Base-by-base conservation (phyloP, 2,797 vertebrate genomes). In the Liparis tanakae region DNA sequence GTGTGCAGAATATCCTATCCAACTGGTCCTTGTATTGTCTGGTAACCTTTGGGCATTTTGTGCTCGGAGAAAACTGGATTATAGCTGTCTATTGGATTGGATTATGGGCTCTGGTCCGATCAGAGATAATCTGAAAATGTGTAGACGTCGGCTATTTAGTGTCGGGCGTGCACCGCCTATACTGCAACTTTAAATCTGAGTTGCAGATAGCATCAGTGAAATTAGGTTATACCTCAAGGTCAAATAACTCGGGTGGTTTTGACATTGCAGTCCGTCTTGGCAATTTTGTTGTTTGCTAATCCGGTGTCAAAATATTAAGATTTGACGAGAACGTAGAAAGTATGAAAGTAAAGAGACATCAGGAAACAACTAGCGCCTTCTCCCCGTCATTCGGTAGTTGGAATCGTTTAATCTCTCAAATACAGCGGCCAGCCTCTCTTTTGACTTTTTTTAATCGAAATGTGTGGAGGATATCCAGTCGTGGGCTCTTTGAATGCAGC, bases 101-200 rank as follows among this genome's bases (percentile, higher is more conserved):
- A 90, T 90, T 89, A 88, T 79, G 46, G 53, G 55, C 70, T 78
- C 73, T 59, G 44, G 72, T 66, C 72, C 72, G 74, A 85, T 83
- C 73, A 68, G 73, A 76, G 76, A 80, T 89, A 89, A 89, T 90
- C 86, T 85, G 58, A 64, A 86, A 87, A 89, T 82, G 74, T 87
- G 79, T 82, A 72, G 68, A 80, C 76, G 73, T 79, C 60, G 64
- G 81, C 79, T 86, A 44, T 90, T 87, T 70, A 82, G 41, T 58
- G 13, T 69, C 41, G 44, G 18, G 55, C 62, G 53, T 33, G 5
- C 39, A 44, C 55, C 1, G 17, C 7, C 25, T 72, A 54, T 46
- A 9, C 79, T 61, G 51, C 41, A 43, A 62, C 50, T 18, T 44
- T 0, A 68, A 20, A 8, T 41, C 53, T 20, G 20, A 61, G 48